Evolutionary conservation across 2,797 vertebrate species (phyloP), one percentile per base, ranked within the genome.

Genomic region (Fistularia commersonii): DNA sequence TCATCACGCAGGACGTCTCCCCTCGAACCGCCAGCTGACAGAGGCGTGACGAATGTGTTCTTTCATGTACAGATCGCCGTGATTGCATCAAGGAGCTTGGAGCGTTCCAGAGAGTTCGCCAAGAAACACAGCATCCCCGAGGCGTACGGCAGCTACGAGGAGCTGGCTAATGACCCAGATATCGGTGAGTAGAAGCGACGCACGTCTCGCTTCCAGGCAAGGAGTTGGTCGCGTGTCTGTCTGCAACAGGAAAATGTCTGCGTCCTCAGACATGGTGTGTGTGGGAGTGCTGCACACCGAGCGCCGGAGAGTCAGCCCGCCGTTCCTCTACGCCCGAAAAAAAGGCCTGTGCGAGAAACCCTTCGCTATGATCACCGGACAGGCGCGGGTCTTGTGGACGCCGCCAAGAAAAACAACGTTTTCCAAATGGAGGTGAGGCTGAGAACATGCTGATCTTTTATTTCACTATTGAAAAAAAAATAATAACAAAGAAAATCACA

Each of bases 401-500:
- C 84, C 0, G 89, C 92, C 8, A 74, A 63, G 41, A 69, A 77
- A 32, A 83, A 54, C 14, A 69, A 88, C 0, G 69, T 90, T 51
- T 93, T 94, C 61, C 81, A 93, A 4, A 93, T 93, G 92, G 91
- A 93, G 91, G 91, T 92, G 71, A 54, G 9, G 8, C 11, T 1
- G 3, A n/a, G 13, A n/a, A 23, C 23, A 23, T 23, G 23, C 23
- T 23, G 23, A 23, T 23, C 23, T 23, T 23, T 23, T 23, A 23
- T 4, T 2, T 23, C 4, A 23, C 4, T 23, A 23, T 23, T 23
- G 2, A 23, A 23, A 23, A 23, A 23, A 23, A 23, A 23, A 23
- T 23, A 23, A 23, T n/a, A n/a, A n/a, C n/a, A 23, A 2, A 23
- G 4, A 23, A 23, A 23, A 23, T 23, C 23, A 23, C 23, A 23